phyloP scores from a whole-genome alignment of 1,140 invertebrate species.

The Bombyx mandarina region DNA sequence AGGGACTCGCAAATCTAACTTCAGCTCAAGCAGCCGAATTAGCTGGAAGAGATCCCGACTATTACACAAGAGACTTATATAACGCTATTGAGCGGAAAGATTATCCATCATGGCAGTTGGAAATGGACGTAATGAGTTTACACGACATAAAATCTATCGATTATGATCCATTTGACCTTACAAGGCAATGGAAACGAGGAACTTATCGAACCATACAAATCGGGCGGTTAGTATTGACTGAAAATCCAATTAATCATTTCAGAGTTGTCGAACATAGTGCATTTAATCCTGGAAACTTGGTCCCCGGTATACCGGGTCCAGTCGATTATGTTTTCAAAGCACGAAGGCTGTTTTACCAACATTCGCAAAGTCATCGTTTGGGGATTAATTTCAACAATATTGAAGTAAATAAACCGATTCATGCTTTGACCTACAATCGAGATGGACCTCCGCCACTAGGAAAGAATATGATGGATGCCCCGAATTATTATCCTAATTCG shows the following conservation, averaged over 20 bases:
- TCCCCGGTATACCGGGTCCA: slow-evolving; percentile 85
- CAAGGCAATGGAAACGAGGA: slow-evolving; percentile 83
- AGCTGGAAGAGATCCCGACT: slow-evolving; percentile 27
- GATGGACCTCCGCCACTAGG: slow-evolving; percentile 81
- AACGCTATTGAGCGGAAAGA: slow-evolving; percentile 54
- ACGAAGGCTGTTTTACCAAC: slow-evolving; percentile 86
- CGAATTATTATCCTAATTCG: slow-evolving; percentile 95
- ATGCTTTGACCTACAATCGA: slow-evolving; percentile 74
- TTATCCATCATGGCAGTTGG: slow-evolving; percentile 79
- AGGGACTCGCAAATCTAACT: slow-evolving; percentile 78
- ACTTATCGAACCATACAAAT: slow-evolving; percentile 87
- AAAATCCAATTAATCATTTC: slow-evolving; percentile 87
- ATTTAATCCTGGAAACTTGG: slow-evolving; percentile 85
- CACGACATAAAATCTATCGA: slow-evolving; percentile 66
- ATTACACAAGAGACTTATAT: slow-evolving; percentile 36
- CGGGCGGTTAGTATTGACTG: slow-evolving; percentile 84
- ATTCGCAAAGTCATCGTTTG: slow-evolving; percentile 88
- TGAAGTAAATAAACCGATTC: slow-evolving; percentile 88
- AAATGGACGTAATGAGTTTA: slow-evolving; percentile 71
- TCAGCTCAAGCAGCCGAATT: slow-evolving; percentile 25
- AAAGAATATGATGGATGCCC: slow-evolving; percentile 81
- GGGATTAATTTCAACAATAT: slow-evolving; percentile 88
- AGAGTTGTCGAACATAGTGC: slow-evolving; percentile 88
- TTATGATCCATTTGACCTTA: slow-evolving; percentile 78
- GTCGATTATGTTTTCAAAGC: slow-evolving; percentile 90